Evolutionary conservation across 2,113 vertebrate species (phyloP), one percentile per base, ranked within the genome.

Genomic region (Merops nubicus): DNA sequence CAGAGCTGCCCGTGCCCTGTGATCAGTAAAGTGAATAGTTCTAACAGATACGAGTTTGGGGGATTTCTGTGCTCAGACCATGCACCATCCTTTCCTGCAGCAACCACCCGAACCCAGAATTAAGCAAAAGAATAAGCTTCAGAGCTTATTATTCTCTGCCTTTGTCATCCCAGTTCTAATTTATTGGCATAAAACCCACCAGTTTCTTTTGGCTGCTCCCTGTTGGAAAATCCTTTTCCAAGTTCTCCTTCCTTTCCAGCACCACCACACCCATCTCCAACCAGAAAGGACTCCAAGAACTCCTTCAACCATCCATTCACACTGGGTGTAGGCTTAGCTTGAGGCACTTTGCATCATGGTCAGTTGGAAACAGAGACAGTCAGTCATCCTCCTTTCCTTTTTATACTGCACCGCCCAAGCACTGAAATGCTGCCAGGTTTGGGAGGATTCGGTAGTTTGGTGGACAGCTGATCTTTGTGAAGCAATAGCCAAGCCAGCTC

Each of bases 131-230:
- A 79, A 86, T 20, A 53, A 64, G n/a, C 36, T 64, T 69, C 60
- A 86, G 94, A 95, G 65, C 16, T 16, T 43, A 87, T 72, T 26
- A 34, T 48, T 85, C 45, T 16, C 54, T 89, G 85, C 76, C 31
- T 89, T 57, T 53, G 79, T 80, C 94, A 97, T 87, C 78, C 74
- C 78, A 23, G n/a, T 83, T 95, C 67, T 74, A 96, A 89, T 85
- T 80, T 70, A 74, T 25, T 12, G 3, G 70, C 54, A 33, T 28
- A 47, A 82, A 87, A 85, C 34, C 47, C 25, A 63, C 29, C 57
- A 42, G n/a, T 56, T 95, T 88, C 65, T 15, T 79, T 94, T 68
- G 70, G 69, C 47, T 88, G 20, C 42, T 80, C 56, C 73, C 78
- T 40, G 33, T 6, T 69, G 80, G 67, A 87, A 93, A 85, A 29